Percentiles rank a stretch among this genome's conserved stretches.
phyloP scores from a whole-genome alignment of 1,140 invertebrate genomes.

The Drosophila lowei region DNA sequence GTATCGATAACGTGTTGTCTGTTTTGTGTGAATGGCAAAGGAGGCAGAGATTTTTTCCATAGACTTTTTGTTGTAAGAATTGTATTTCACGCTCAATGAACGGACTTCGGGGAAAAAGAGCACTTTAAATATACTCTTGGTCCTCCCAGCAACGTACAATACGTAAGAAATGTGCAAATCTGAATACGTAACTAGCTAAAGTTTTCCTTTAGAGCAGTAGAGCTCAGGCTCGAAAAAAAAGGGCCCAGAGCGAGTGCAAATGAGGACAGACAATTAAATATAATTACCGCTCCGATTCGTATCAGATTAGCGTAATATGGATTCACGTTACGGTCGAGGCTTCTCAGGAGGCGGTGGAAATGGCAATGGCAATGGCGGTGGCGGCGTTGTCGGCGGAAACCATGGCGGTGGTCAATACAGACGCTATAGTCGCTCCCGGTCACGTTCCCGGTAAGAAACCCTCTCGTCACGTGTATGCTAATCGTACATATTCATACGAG shows the following conservation, averaged over 20 bases:
- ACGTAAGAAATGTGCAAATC: conserved; percentile 23
- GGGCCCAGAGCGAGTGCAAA: not conserved
- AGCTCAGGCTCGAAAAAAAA: not conserved
- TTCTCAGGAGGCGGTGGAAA: conserved; percentile 53
- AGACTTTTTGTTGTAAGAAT: conserved; percentile 2
- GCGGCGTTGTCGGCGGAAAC: not conserved
- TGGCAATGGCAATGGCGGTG: conserved; percentile 11
- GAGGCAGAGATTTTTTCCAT: conserved; percentile 28
- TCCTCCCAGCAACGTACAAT: not conserved
- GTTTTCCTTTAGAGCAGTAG: not conserved
- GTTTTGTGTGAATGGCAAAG: conserved; percentile 17
- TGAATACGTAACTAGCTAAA: not conserved
- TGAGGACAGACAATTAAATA: not conserved
- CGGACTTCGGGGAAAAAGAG: not conserved
- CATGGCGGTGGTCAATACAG: conserved; percentile 34
- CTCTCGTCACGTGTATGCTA: not conserved
- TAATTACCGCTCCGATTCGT: conserved; percentile 40
- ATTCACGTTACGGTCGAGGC: conserved; percentile 62
- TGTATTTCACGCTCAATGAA: conserved; percentile 18
- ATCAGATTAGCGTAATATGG: conserved; percentile 59
- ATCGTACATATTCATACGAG: not conserved
- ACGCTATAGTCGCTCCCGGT: conserved; percentile 67
- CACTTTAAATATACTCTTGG: not conserved
- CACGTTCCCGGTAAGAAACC: conserved; percentile 57
- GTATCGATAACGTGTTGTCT: conserved; percentile 12